These are phyloP conservation scores for Eidolon helvum DNA, from an alignment of 2,113 vertebrate species.

Conservation along the genomic window DNA sequence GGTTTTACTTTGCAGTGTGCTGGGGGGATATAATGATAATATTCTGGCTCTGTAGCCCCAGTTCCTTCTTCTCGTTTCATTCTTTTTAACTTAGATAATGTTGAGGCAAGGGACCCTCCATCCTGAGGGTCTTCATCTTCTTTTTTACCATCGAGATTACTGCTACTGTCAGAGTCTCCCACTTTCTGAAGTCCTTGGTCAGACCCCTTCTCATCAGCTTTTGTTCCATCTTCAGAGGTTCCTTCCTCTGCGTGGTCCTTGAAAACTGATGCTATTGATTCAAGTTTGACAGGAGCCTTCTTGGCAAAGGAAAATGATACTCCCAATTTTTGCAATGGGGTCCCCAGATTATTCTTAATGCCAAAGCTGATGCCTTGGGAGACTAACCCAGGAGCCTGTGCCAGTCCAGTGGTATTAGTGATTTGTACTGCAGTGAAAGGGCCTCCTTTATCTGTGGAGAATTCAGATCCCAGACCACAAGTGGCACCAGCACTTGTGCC, in stretches of 20 bases:
- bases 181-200: conserved; percentile 83
- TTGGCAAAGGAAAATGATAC: conserved; percentile 99
- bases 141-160: conserved; percentile 78
- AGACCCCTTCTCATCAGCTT: conserved; percentile 84
- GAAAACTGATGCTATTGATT: conserved; percentile 96
- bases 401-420: conserved; percentile 36
- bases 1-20: conserved; percentile 98
- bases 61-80: conserved; percentile 95
- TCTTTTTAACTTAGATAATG: conserved; percentile 96
- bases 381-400: conserved; percentile 72
- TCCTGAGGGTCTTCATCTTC: conserved; percentile 88
- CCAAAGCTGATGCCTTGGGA: conserved; percentile 87
- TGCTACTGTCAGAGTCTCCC: conserved; percentile 83
- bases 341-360: conserved; percentile 84
- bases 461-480: conserved; percentile 71
- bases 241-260: conserved; percentile 93
- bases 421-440: conserved; percentile 72
- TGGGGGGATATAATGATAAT: conserved; percentile 98
- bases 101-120: conserved; percentile 89
- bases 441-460: conserved; percentile 79
- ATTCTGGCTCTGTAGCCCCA: conserved; percentile 91
- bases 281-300: conserved; percentile 96
- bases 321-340: conserved; percentile 92
- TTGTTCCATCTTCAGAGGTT: conserved; percentile 85
- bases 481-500: conserved; percentile 54